These are phyloP conservation scores for Drosophila takahashii DNA, from an alignment of 1,140 invertebrate species.

Conservation along the genomic window DNA sequence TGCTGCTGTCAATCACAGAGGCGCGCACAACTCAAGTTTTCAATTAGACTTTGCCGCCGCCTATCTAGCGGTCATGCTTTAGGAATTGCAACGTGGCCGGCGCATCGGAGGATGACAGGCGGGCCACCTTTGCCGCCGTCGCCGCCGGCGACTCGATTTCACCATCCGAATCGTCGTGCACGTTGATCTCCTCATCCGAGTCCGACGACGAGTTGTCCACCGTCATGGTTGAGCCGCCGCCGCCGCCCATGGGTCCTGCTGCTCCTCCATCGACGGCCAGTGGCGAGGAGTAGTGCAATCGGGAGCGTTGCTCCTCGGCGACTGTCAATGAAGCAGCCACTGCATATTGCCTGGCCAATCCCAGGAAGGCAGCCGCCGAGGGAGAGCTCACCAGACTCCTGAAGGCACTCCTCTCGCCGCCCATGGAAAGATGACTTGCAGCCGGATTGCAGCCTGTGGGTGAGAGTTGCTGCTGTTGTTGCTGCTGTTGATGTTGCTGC, in stretches of 20 bases:
- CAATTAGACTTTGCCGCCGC: conserved; percentile 64
- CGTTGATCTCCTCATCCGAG: conserved; percentile 85
- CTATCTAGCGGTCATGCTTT: conserved; percentile 73
- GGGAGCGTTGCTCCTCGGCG: conserved; percentile 67
- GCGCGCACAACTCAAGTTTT: conserved; percentile 81
- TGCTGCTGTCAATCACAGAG: conserved; percentile 77
- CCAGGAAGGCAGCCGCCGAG: conserved; percentile 84
- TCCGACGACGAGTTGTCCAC: conserved; percentile 81
- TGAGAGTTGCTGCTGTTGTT: conserved; percentile 69
- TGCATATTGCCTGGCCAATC: conserved; percentile 85
- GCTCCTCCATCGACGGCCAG: conserved; percentile 26
- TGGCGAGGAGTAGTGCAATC: conserved; percentile 81
- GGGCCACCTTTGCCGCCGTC: conserved; percentile 65
- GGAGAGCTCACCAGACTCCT: conserved; percentile 87
- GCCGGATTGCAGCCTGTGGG: conserved; percentile 62
- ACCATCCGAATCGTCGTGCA: conserved; percentile 89
- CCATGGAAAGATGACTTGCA: conserved; percentile 86
- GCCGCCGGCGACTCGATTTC: conserved; percentile 75
- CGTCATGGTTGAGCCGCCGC: conserved; percentile 70
- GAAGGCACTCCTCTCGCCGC: conserved; percentile 94
- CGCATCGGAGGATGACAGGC: conserved; percentile 76
- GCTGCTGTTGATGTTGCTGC: conserved; percentile 51
- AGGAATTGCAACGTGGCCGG: conserved; percentile 73
- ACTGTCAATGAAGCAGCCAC: conserved; percentile 84
- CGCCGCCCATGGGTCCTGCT: conserved; percentile 54